Percentiles rank a stretch among this genome's conserved stretches.
Conservation (phyloP, 2,888 invertebrate genomes). For the Melipona beecheii region DNA sequence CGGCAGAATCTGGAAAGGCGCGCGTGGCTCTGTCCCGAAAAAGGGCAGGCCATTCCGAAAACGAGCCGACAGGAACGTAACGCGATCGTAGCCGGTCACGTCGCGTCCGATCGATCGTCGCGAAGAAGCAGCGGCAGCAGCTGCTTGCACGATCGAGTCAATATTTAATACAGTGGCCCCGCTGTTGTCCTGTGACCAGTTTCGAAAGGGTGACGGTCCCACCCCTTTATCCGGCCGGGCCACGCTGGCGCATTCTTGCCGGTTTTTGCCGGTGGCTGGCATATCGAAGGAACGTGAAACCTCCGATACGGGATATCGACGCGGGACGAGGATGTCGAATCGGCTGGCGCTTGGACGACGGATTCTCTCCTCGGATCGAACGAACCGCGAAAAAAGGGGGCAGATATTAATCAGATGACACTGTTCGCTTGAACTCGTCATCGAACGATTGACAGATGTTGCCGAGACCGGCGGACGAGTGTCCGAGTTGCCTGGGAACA, state of each 20-base stretch:
- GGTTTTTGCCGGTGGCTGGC: conserved; percentile 72
- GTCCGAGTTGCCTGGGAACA: conserved; percentile 33
- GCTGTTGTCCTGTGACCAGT: conserved; percentile 72
- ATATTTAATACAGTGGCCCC: conserved; percentile 78
- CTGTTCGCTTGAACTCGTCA: conserved; percentile 59
- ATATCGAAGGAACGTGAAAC: conserved; percentile 64
- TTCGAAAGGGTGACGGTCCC: conserved; percentile 73
- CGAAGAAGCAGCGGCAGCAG: conserved; percentile 79
- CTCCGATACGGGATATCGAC: conserved; percentile 62
- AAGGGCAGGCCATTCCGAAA: conserved; percentile 38
- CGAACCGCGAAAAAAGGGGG: conserved; percentile 52
- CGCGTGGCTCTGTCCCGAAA: conserved; percentile 20
- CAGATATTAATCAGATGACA: conserved; percentile 74
- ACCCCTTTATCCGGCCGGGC: conserved; percentile 63
- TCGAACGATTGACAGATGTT: conserved; percentile 67
- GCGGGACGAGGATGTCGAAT: conserved; percentile 5
- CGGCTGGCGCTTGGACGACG: conserved; percentile 49
- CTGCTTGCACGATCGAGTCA: conserved; percentile 76
- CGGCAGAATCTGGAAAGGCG: neutral
- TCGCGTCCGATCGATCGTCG: conserved; percentile 57
- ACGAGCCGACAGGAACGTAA: conserved; percentile 64
- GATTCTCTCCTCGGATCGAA: conserved; percentile 24
- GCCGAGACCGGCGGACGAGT: conserved; percentile 21
- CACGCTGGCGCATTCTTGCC: conserved; percentile 73
- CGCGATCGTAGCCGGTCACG: conserved; percentile 41